phyloP scores from a whole-genome alignment of 2,797 vertebrate genomes.

The Gobionotothen gibberifrons region DNA sequence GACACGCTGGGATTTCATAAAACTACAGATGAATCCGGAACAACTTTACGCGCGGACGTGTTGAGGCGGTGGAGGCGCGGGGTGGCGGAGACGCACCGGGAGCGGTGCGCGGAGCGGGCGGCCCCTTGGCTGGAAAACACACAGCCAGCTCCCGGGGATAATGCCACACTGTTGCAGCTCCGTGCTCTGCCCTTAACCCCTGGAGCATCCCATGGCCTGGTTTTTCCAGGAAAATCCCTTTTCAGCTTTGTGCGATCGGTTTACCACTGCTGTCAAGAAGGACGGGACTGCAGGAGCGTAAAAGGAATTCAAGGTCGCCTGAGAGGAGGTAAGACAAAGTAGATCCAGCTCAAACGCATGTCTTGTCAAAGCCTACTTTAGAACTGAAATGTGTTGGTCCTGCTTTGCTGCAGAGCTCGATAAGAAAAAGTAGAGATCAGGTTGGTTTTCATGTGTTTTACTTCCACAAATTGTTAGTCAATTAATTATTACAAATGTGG shows the following conservation, averaged over 20 bases:
- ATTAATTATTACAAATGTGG: neutral
- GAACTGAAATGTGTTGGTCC: neutral
- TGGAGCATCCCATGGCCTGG: conserved; percentile 42
- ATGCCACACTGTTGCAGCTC: conserved; percentile 66
- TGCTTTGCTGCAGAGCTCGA: neutral
- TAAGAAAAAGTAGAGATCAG: neutral
- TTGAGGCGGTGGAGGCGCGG: conserved; percentile 58
- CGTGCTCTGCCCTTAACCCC: conserved; percentile 61
- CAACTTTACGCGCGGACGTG: conserved; percentile 48
- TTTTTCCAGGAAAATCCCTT: conserved; percentile 83
- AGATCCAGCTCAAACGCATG: neutral
- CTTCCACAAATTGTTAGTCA: neutral
- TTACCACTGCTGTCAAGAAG: conserved; percentile 85
- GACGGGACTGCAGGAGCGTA: conserved; percentile 78
- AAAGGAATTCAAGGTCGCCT: conserved; percentile 84
- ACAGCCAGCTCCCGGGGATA: conserved; percentile 17
- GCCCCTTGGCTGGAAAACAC: conserved; percentile 78
- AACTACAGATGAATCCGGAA: conserved; percentile 1
- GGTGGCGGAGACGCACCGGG: conserved; percentile 47
- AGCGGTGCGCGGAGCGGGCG: conserved; percentile 74
- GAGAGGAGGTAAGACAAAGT: conserved; percentile 73
- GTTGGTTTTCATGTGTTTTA: neutral
- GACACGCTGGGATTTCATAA: conserved; percentile 14
- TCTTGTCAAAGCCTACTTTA: neutral
- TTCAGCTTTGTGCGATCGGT: conserved; percentile 81